Evolutionary conservation across 2,113 vertebrate genomes (phyloP), one percentile per base, ranked within the genome.

Genomic region (Ammodytes marinus): DNA sequence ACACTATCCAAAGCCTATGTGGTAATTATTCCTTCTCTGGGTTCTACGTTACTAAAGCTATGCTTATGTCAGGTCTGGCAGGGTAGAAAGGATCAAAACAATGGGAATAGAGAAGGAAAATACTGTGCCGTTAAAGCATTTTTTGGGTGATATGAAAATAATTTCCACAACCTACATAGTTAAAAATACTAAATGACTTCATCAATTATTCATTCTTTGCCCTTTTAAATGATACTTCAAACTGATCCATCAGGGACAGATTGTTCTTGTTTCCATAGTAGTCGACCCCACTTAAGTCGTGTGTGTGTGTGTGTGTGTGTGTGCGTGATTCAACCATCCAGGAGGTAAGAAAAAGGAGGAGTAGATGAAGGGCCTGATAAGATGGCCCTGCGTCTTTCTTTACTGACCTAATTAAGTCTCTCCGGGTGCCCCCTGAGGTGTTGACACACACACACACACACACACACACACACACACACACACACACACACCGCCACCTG

Each of bases 401-500:
- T 73, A 35, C 71, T 90, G 90, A 91, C 89, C 86, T 91, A 84
- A 91, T 92, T 91, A 87, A 68, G 59, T 78, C 78, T 79, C 63
- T 61, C 52, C 0, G 1, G 7, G 49, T n/a, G 66, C 45, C 76
- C 65, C 58, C 63, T 58, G 55, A 72, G 79, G 86, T 88, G 80
- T 73, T 92, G 90, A 71, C 27, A 27, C 27, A 27, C 27, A 27
- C 27, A 27, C 27, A 27, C 27, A 27, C 27, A 27, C 27, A 27
- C 27, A 27, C 27, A 27, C 27, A 27, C 27, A 27, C 27, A 27
- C 27, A 27, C 27, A 27, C 27, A 27, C 27, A 27, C 27, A 27
- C 27, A 27, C 27, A 27, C 27, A 27, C 70, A 40, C 71, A 83
- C 55, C 47, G 8, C 43, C 85, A 82, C 86, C 81, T 89, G 80